Evolutionary conservation across 1,140 invertebrate genomes (phyloP), one percentile per base, ranked within the genome.

Genomic region (Delia radicum): DNA sequence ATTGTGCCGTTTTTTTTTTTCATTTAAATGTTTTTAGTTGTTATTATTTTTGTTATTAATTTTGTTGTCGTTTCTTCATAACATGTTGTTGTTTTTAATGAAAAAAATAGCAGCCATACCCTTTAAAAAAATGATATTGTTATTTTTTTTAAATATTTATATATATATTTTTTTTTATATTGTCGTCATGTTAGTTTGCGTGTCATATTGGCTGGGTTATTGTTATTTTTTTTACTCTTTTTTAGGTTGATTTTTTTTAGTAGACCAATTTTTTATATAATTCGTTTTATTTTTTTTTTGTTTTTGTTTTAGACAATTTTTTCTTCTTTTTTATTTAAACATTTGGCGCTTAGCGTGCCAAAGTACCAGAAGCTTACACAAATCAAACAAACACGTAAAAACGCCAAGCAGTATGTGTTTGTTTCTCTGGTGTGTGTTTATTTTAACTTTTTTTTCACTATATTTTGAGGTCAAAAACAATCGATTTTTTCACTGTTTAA

Each of bases 301-400:
- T 21, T 21, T 8, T 21, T 55, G n/a, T 55, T 28, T 65, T n/a
- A n/a, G n/a, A n/a, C n/a, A n/a, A n/a, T n/a, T 65, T 27, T 18
- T 29, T 31, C 10, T 8, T n/a, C 27, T 67, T 15, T 29, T 29
- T 67, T 67, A 18, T 67, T 31, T 24, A 28, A 67, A 67, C 28
- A 67, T 67, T 67, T 67, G 63, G 63, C 63, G 63, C 63, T 67
- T 67, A 67, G 63, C 63, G 63, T 67, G 63, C 63, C 63, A 67
- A 65, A 67, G 27, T 63, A 67, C 28, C 63, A 18, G 15, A 67
- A 67, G 63, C 63, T 67, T 67, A 67, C 27, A 67, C 63, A 67
- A 67, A 67, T 67, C 63, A 67, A 67, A 28, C 63, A 27, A 67
- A 67, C 63, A 67, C 63, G 28, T 67, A 67, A 55, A 55, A 55